These are phyloP conservation scores for Probosciger aterrimus DNA, from an alignment of 2,113 vertebrate genomes.

Conservation along the genomic window DNA sequence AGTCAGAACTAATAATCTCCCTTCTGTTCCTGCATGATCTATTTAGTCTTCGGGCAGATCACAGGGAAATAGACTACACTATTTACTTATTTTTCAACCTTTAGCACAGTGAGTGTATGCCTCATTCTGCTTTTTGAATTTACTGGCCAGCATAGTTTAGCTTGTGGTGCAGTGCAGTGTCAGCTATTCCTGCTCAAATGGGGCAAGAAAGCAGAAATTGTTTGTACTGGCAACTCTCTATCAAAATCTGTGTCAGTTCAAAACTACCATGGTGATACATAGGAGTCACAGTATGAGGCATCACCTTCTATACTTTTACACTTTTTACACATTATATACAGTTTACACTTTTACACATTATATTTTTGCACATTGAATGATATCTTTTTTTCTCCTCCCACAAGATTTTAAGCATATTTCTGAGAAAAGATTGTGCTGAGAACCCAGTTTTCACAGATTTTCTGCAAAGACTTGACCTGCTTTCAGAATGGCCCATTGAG, in stretches of 20 bases:
- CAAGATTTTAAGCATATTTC: background rate
- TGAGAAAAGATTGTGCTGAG: background rate
- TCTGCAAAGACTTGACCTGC: background rate
- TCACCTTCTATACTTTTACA: background rate
- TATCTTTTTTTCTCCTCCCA: background rate
- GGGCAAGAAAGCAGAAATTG: background rate
- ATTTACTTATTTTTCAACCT: background rate
- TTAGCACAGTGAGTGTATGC: rapidly evolving
- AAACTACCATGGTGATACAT: background rate
- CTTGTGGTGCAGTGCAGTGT: background rate
- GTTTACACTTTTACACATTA: background rate
- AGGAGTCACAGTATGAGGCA: background rate
- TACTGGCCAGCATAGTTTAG: background rate
- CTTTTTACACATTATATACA: background rate
- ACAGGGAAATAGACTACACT: background rate
- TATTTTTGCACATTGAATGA: background rate
- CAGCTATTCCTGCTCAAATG: background rate
- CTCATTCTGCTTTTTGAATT: background rate
- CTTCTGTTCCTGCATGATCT: background rate
- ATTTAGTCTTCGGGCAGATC: background rate
- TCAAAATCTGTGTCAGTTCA: background rate
- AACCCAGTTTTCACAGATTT: background rate
- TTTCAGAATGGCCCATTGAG: background rate
- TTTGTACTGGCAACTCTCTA: background rate
- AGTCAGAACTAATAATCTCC: background rate